Evolutionary conservation across 2,797 vertebrate species (phyloP), one percentile per base, ranked within the genome.

Genomic region (Holocentrus rufus): DNA sequence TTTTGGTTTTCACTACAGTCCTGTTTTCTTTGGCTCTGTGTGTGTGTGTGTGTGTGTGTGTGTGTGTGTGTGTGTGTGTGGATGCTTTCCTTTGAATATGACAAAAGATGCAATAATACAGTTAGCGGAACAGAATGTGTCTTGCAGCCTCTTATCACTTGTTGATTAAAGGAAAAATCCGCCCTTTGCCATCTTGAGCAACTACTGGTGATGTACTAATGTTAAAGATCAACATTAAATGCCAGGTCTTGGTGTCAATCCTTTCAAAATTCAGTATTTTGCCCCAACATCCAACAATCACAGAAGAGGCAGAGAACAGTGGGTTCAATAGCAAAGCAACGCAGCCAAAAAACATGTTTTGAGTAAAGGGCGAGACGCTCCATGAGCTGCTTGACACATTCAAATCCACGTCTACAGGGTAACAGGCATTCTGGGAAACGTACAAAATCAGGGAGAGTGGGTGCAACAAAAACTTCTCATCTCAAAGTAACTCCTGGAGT

Each of bases 1-100:
- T 76, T 75, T 70, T 23, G 36, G 50, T 72, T 68, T 80, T 54
- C 8, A 2, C 23, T 69, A 36, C 18, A 14, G 44, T 58, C 52
- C 15, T 65, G 68, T 23, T n/a, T 60, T 67, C 59, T 54, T 53
- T 5, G 22, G 5, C 1, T 22, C 4, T 69, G 25, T 27, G 10
- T 57, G 53, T 22, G 5, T 56, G 20, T 62, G 30, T 56, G 20
- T 25, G 15, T 65, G 52, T 55, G 4, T 52, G 6, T 64, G 3
- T 25, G 9, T 27, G 11, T 56, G 54, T 56, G 17, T 56, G 54
- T 57, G 30, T 57, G 55, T 18, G 15, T 34, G 27, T 57, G 34
- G 53, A 42, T 25, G 52, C 31, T 42, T 68, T 66, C 18, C 65
- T 39, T 68, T 56, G 25, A 10, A 65, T 31, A 22, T 31, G 49